Evolutionary conservation across 2,113 vertebrate species (phyloP), one percentile per base, ranked within the genome.

Genomic region (Gobio gobio): DNA sequence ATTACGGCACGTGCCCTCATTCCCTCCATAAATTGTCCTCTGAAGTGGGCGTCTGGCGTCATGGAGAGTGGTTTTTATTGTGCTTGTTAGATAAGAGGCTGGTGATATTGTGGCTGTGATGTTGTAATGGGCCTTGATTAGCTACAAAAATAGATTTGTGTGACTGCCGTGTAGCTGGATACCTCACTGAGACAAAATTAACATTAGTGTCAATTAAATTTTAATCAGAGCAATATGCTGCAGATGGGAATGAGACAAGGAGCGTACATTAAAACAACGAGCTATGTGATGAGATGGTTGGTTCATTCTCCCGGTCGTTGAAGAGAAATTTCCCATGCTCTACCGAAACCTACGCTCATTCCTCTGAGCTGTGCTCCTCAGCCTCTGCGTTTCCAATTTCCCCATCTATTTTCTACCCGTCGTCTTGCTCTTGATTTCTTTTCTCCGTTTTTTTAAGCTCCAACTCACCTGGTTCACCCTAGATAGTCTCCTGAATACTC

Each of bases 161-260:
- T 59, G 66, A 43, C 43, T 79, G 43, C 56, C 76, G 24, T 77
- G 78, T 73, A 45, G 40, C 20, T 51, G 36, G 51, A 70, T 85
- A 85, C 78, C 47, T 70, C 66, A 43, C 64, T 47, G 77, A 72
- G 77, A 80, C 68, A 80, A 70, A 76, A 85, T 85, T 85, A 85
- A 85, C 83, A 85, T 85, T 79, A 85, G 58, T 72, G 78, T 85
- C 84, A 85, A 85, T 85, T 85, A 85, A 80, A 80, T 85, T 70
- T 80, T 80, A 80, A 85, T 85, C 77, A 80, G 77, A 70, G 76
- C 49, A 73, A 80, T 73, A 85, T 80, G 76, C 56, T 80, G 84
- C 64, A n/a, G 68, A 85, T 85, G 77, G 29, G 77, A 80, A 77
- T 72, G 54, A 77, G 54, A 85, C 78, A 29, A 33, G 45, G 83